Conservation (phyloP, 2,113 vertebrate species). For the Eublepharis macularius region DNA sequence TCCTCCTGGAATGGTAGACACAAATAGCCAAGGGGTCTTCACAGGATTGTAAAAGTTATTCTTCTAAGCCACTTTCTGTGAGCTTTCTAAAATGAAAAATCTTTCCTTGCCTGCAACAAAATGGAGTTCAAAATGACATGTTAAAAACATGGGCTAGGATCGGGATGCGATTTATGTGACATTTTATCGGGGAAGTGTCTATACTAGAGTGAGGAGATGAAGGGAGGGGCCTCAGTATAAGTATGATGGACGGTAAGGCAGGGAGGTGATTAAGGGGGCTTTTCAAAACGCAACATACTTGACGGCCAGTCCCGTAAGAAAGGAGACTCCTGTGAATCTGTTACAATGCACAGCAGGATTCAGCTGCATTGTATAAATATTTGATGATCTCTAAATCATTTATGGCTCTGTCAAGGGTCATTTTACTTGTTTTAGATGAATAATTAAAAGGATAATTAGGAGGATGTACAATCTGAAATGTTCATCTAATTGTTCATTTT, state of each 20-base stretch:
- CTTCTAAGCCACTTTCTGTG: background rate
- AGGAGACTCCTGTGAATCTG: conserved; percentile 61
- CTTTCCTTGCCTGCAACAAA: background rate
- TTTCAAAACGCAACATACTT: background rate
- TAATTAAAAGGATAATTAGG: conserved; percentile 87
- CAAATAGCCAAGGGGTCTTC: background rate
- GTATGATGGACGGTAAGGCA: background rate
- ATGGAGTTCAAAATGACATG: background rate
- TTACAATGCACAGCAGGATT: conserved; percentile 69
- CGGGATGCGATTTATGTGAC: background rate
- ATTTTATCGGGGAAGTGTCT: background rate
- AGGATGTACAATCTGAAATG: conserved; percentile 79
- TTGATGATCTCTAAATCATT: conserved; percentile 86
- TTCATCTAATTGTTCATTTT: conserved; percentile 83
- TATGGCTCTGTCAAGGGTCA: conserved; percentile 83
- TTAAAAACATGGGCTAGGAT: background rate
- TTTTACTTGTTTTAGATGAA: conserved; percentile 92
- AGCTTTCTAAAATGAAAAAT: background rate
- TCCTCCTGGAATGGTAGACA: background rate
- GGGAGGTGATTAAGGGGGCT: background rate
- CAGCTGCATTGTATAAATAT: conserved; percentile 84
- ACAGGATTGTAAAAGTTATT: background rate
- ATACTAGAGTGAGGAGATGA: background rate
- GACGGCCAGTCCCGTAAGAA: conserved; percentile 30
- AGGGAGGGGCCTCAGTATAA: background rate